phyloP scores from a whole-genome alignment of 1,140 invertebrate species.

The Bradysia coprophila region DNA sequence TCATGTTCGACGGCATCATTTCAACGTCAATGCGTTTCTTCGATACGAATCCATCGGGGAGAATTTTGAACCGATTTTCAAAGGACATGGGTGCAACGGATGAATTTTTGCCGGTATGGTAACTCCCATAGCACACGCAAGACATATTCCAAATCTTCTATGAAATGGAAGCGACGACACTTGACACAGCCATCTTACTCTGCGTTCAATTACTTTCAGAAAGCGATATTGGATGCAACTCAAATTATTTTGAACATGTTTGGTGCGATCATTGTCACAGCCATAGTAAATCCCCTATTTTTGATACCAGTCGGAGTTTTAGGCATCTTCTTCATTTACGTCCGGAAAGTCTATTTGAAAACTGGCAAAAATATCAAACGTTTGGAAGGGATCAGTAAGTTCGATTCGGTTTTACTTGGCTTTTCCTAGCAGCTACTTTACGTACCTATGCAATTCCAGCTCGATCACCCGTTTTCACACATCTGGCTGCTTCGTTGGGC shows the following conservation, averaged over 20 bases:
- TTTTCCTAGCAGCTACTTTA: background rate
- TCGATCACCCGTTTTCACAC: conserved; percentile 59
- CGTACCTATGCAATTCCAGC: conserved; percentile 6
- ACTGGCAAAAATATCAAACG: conserved; percentile 73
- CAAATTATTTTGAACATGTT: conserved; percentile 41
- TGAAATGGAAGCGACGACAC: too few relatives aligned
- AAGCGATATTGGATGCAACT: conserved; percentile 37
- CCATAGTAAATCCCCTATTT: conserved; percentile 53
- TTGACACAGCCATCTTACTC: too few relatives aligned
- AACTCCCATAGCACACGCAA: conserved; percentile 44
- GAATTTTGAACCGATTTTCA: conserved; percentile 56
- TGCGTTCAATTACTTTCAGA: too few relatives aligned
- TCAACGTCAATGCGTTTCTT: conserved; percentile 55
- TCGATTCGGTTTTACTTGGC: background rate
- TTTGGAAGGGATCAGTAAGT: conserved; percentile 60
- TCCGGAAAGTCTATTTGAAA: conserved; percentile 58
- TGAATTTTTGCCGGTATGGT: conserved; percentile 69
- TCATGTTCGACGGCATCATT: conserved; percentile 3
- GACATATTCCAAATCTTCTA: too few relatives aligned
- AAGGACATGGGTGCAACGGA: conserved; percentile 70
- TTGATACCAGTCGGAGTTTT: conserved; percentile 48
- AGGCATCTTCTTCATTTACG: conserved; percentile 44
- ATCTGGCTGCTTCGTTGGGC: conserved; percentile 48
- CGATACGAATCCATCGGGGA: conserved; percentile 52
- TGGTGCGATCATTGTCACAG: conserved; percentile 44